Percentiles rank a stretch among this genome's conserved stretches.
Evolutionary conservation across 1,140 invertebrate genomes (phyloP).

Genomic region (Dinoponera quadriceps): DNA sequence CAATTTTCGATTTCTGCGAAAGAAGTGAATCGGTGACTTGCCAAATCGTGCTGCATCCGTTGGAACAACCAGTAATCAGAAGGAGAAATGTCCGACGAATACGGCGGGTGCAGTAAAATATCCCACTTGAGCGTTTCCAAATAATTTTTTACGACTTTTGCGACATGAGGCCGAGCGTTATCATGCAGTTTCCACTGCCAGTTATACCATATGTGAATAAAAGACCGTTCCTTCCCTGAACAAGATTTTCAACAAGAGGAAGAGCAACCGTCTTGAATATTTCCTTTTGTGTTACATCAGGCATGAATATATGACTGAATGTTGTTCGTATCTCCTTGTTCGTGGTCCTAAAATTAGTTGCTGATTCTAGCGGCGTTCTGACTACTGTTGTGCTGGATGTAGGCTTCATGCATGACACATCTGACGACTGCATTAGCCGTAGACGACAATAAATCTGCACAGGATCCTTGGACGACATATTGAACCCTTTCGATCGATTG

Average conservation of each 20-base stretch:
- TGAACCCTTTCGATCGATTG: constrained; percentile 71
- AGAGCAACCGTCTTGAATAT: constrained; percentile 94
- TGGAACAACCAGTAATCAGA: too few species aligned
- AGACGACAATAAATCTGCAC: constrained; percentile 95
- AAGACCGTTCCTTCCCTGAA: constrained; percentile 94
- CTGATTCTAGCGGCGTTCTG: constrained; percentile 89
- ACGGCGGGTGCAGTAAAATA: too few species aligned
- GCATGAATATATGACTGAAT: constrained; percentile 95
- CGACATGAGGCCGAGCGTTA: too few species aligned
- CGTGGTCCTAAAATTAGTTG: constrained; percentile 88
- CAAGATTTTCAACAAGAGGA: constrained; percentile 93
- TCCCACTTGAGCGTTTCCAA: too few species aligned
- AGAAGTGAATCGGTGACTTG: too few species aligned
- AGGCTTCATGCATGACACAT: constrained; percentile 90
- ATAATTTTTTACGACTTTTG: too few species aligned
- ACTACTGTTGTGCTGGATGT: constrained; percentile 90
- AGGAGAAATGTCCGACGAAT: too few species aligned
- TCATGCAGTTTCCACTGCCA: constrained; percentile 98
- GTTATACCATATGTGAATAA: constrained; percentile 99
- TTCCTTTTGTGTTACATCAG: constrained; percentile 91
- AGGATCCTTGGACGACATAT: constrained; percentile 86
- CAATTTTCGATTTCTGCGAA: too few species aligned
- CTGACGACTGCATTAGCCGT: constrained; percentile 90
- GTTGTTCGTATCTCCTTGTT: constrained; percentile 91
- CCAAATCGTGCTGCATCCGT: too few species aligned